Evolutionary conservation across 2,888 invertebrate genomes (phyloP), one percentile per base, ranked within the genome.

Genomic region (Ectemnius lituratus): DNA sequence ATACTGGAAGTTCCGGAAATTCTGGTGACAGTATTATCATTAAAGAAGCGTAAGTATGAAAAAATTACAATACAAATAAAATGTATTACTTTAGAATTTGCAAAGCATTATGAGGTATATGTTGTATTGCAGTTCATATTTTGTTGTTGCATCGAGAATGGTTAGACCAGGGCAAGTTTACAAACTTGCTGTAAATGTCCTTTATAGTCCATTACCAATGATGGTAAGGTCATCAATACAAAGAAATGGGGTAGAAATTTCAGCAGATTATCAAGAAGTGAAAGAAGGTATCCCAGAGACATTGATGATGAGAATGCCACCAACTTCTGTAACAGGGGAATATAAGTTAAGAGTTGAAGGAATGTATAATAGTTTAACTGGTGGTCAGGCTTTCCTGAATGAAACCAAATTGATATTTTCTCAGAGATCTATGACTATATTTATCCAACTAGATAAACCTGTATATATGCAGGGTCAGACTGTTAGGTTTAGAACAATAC

Each of bases 371-470:
- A 94, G 94, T 66, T 93, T 96, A 4, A 93, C 95, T 68, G 97
- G 97, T 6, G 98, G 98, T 0, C 94, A 96, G 67, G 96, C 97
- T 0, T 99, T 99, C 91, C 92, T 94, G 59, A 98, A 99, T 87
- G 97, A 98, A 89, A 97, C 97, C 0, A 92, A 94, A 72, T 92
- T 99, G 14, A 92, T 93, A 1, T 99, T 98, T 91, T 97, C 97
- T 0, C 95, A 95, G 84, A 93, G 98, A 52, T 97, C 98, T 62
- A 97, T 98, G 95, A 98, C 98, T 0, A 97, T 98, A 78, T 98
- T 98, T 89, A 96, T 99, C 81, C 98, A 98, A 91, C 94, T 97
- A 85, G 98, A 98, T 90, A 98, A 98, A 88, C 98, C 98, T 0
- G 94, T 98, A 4, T 99, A 99, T 88, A 97, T 95, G 94, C 98